Evolutionary conservation across 2,797 vertebrate species (phyloP).

Genomic region (Trematomus bernacchii): DNA sequence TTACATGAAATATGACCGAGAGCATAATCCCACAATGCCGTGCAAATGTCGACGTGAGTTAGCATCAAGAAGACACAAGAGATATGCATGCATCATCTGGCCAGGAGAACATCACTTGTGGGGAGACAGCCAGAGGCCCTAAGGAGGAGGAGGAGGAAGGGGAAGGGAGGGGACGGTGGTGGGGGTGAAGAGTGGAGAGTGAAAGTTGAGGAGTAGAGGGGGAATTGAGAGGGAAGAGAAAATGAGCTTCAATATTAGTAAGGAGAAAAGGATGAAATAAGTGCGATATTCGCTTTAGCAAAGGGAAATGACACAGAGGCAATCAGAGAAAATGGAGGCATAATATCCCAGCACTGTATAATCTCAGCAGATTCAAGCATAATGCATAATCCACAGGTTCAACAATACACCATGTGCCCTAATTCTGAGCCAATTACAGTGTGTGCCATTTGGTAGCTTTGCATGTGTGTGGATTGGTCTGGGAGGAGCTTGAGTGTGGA

Average conservation of each 20-base stretch:
- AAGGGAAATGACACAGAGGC: constrained; percentile 71
- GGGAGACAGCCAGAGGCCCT: constrained; percentile 85
- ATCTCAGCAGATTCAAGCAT: constrained; percentile 79
- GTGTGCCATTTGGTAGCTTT: constrained; percentile 51
- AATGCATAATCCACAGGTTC: constrained; percentile 81
- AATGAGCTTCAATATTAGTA: constrained; percentile 47
- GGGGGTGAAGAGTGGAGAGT: constrained; percentile 29
- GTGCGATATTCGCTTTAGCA: constrained; percentile 42
- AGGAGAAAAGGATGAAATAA: constrained; percentile 41
- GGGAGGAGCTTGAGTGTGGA: constrained; percentile 37
- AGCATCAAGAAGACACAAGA: constrained; percentile 87
- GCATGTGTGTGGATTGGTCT: constrained; percentile 38
- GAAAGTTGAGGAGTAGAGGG: constrained; percentile 37
- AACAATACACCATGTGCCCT: constrained; percentile 78
- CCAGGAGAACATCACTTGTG: constrained; percentile 87
- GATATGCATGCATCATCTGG: constrained; percentile 86
- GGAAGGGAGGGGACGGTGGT: not conserved
- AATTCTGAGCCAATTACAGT: constrained; percentile 78
- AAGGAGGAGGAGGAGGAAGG: constrained; percentile 63
- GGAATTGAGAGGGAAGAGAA: constrained; percentile 53
- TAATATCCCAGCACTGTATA: constrained; percentile 75
- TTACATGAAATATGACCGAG: constrained; percentile 87
- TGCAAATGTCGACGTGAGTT: constrained; percentile 83
- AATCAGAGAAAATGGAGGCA: constrained; percentile 82
- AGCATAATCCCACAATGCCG: constrained; percentile 87